Percentiles rank a stretch among this genome's conserved stretches.
Evolutionary conservation across 2,113 vertebrate genomes (phyloP).

Genomic region (Ptilorrhoa leucosticta): DNA sequence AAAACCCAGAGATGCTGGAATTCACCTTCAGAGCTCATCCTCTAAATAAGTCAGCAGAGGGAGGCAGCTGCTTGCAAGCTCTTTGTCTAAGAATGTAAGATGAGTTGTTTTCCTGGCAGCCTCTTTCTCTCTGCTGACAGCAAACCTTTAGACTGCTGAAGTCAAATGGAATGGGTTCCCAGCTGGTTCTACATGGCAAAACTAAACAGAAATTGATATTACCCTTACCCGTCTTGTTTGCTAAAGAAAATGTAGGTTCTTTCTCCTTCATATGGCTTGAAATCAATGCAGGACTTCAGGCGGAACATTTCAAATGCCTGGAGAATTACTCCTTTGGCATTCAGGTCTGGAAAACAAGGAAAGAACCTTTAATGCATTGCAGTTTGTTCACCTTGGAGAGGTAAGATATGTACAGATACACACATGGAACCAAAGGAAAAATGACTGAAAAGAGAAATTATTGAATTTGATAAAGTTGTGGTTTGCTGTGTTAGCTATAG

Average conservation of each 20-base stretch:
- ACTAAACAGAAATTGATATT: not conserved
- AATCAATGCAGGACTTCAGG: conserved; percentile 89
- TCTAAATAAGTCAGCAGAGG: not conserved
- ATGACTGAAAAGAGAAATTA: not conserved
- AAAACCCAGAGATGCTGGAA: not conserved
- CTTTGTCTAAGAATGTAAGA: not conserved
- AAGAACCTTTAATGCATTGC: not conserved
- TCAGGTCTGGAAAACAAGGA: conserved; percentile 64
- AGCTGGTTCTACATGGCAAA: not conserved
- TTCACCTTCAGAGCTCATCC: not conserved
- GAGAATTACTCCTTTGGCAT: conserved; percentile 88
- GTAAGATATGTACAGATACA: not conserved
- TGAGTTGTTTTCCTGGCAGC: not conserved
- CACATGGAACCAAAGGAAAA: not conserved
- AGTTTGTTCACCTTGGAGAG: not conserved
- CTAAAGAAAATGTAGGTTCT: conserved; percentile 81
- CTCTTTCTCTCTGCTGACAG: not conserved
- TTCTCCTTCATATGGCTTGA: conserved; percentile 93
- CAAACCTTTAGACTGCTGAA: not conserved
- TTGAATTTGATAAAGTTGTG: not conserved
- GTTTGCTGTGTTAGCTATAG: not conserved
- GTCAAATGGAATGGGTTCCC: not conserved
- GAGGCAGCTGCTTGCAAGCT: not conserved
- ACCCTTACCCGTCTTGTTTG: conserved; percentile 80
- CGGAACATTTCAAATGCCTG: conserved; percentile 90